phyloP scores from a whole-genome alignment of 2,888 invertebrate species.

The Rhabditophanes sp. region DNA sequence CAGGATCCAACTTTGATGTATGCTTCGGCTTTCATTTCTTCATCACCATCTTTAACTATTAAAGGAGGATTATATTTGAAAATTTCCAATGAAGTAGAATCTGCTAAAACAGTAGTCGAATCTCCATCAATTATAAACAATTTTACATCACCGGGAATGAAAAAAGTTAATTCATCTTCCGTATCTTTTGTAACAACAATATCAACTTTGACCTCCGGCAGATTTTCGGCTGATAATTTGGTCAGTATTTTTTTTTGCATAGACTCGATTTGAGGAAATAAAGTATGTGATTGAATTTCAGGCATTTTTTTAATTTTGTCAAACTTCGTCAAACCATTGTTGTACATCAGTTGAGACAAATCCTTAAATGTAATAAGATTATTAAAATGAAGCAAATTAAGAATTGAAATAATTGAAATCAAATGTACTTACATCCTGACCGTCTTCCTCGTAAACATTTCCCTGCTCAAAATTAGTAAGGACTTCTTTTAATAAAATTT shows the following conservation, averaged over 20 bases:
- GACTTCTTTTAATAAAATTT: constrained; percentile 22
- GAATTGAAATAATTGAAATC: no score
- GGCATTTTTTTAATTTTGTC: no score
- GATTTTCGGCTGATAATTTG: no score
- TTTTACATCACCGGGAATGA: constrained; percentile 53
- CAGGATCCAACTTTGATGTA: constrained; percentile 49
- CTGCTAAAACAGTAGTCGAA: constrained; percentile 55
- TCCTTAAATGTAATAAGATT: no score
- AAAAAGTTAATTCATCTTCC: constrained; percentile 48
- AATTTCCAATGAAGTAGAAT: constrained; percentile 53
- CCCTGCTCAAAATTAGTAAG: constrained; percentile 41
- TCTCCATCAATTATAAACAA: constrained; percentile 56
- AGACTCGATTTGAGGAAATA: no score
- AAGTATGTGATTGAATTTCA: no score
- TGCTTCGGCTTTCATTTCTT: constrained; percentile 14
- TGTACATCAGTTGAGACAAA: no score
- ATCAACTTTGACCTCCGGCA: no score
- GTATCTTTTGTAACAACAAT: no score
- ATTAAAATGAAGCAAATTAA: no score
- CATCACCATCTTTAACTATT: constrained; percentile 8
- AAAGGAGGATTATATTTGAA: constrained; percentile 43
- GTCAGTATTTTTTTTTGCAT: no score
- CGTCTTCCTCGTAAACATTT: constrained; percentile 35
- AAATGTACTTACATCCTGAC: constrained; percentile 24
- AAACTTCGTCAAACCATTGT: no score